These are phyloP conservation scores for Araneus ventricosus DNA, from an alignment of 1,140 invertebrate genomes.

Conservation along the genomic window DNA sequence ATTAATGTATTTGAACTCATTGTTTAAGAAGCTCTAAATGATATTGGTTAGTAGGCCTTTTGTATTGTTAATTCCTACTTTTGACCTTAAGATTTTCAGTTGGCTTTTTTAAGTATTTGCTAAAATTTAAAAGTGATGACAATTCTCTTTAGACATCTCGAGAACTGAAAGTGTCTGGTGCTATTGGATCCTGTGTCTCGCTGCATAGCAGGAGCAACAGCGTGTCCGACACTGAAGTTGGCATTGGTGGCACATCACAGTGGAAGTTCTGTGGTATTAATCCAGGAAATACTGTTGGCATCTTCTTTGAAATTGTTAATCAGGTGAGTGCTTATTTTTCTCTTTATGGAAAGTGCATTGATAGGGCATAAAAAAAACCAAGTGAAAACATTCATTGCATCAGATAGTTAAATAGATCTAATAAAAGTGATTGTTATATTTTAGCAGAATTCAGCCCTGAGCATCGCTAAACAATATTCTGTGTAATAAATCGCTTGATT, in stretches of 20 bases:
- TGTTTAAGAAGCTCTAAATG: no score
- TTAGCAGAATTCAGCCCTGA: no score
- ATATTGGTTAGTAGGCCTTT: no score
- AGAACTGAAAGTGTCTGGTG: constrained; percentile 90
- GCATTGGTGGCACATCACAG: constrained; percentile 97
- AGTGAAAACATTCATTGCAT: no score
- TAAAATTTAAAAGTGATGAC: neutral
- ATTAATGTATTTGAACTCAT: no score
- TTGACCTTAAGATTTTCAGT: neutral
- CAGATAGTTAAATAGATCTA: no score
- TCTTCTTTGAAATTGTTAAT: constrained; percentile 99
- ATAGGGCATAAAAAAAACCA: no score
- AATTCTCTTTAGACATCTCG: constrained; percentile 81
- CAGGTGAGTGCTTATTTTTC: constrained; percentile 81
- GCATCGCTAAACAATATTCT: no score
- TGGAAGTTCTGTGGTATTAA: constrained; percentile 99
- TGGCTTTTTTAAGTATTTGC: neutral
- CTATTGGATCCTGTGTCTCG: constrained; percentile 97
- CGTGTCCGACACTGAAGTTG: constrained; percentile 98
- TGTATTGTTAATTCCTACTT: no score
- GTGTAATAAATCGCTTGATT: no score
- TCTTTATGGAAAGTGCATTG: neutral
- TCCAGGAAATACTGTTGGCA: constrained; percentile 93
- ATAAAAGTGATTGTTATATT: no score
- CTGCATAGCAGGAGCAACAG: constrained; percentile 92